phyloP scores from a whole-genome alignment of 2,113 vertebrate genomes.

The Pteruthius melanotis region DNA sequence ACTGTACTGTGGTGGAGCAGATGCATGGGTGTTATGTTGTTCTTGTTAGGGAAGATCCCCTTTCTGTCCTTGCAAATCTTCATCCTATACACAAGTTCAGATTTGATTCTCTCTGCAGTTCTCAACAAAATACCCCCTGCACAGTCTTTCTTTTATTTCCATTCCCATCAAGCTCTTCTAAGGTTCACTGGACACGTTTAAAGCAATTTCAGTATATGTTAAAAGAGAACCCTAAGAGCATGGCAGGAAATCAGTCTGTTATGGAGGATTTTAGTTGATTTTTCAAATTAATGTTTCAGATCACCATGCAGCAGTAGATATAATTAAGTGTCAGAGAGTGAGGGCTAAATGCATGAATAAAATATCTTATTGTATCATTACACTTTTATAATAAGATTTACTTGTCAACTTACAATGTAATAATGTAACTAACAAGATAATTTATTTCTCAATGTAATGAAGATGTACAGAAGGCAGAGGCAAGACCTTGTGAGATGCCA shows the following conservation, averaged over 20 bases:
- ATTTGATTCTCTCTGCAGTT: background rate
- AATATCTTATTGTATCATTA: slow-evolving; percentile 63
- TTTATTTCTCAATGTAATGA: slow-evolving; percentile 50
- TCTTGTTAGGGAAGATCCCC: background rate
- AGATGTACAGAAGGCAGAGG: slow-evolving; percentile 37
- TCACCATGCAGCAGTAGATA: slow-evolving; percentile 23
- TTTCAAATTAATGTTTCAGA: slow-evolving; percentile 57
- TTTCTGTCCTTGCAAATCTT: background rate
- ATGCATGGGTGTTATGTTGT: background rate
- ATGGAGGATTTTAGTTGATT: slow-evolving; percentile 27
- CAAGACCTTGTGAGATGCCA: slow-evolving; percentile 29
- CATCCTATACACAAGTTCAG: background rate
- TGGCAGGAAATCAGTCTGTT: background rate
- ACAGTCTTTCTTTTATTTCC: background rate
- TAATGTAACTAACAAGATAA: slow-evolving; percentile 57
- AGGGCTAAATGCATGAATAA: slow-evolving; percentile 34
- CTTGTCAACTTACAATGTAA: slow-evolving; percentile 65
- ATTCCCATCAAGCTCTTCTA: background rate
- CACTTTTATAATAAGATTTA: slow-evolving; percentile 66
- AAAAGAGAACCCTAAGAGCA: background rate
- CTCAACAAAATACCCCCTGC: background rate
- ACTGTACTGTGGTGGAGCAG: background rate
- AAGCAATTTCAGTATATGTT: slow-evolving; percentile 1
- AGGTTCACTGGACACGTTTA: background rate
- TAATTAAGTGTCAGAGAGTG: slow-evolving; percentile 63